Percentiles rank a stretch among this genome's conserved stretches.
Conservation (phyloP, 1,140 invertebrate genomes). For the Diachasma alloeum region DNA sequence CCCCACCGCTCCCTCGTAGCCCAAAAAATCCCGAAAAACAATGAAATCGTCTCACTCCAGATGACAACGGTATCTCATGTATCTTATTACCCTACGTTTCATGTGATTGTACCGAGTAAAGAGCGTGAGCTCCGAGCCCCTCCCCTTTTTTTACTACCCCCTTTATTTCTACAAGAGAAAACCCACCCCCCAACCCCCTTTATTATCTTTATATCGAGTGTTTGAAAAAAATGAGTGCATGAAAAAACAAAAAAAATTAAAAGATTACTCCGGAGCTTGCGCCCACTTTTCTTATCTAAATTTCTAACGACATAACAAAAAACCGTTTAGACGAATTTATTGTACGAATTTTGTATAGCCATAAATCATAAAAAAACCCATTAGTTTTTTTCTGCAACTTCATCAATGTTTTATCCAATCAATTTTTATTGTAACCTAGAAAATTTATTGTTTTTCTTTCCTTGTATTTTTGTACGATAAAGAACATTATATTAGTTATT, state of each 20-base stretch:
- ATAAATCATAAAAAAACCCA: background rate
- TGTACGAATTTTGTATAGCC: constrained; percentile 11
- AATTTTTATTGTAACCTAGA: background rate
- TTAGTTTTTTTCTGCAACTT: background rate
- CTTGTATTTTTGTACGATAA: constrained; percentile 15
- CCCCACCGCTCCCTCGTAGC: background rate
- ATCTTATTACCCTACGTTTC: background rate
- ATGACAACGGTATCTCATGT: background rate
- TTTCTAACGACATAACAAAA: background rate
- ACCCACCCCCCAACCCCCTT: background rate
- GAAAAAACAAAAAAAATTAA: constrained; percentile 2
- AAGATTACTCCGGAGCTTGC: background rate
- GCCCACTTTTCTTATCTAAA: constrained; percentile 4
- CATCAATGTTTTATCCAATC: background rate
- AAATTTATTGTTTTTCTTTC: constrained; percentile 18
- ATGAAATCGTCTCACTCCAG: background rate
- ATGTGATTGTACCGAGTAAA: constrained; percentile 6
- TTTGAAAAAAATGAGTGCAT: constrained; percentile 11
- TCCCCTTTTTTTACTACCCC: background rate
- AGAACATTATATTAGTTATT: constrained; percentile 3
- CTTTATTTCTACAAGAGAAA: background rate
- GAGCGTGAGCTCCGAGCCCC: background rate
- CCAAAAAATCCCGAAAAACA: background rate
- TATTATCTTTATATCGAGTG: constrained; percentile 28
- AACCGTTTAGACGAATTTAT: background rate